These are phyloP conservation scores for Serinus canaria DNA, from an alignment of 2,113 vertebrate species.

Conservation along the genomic window DNA sequence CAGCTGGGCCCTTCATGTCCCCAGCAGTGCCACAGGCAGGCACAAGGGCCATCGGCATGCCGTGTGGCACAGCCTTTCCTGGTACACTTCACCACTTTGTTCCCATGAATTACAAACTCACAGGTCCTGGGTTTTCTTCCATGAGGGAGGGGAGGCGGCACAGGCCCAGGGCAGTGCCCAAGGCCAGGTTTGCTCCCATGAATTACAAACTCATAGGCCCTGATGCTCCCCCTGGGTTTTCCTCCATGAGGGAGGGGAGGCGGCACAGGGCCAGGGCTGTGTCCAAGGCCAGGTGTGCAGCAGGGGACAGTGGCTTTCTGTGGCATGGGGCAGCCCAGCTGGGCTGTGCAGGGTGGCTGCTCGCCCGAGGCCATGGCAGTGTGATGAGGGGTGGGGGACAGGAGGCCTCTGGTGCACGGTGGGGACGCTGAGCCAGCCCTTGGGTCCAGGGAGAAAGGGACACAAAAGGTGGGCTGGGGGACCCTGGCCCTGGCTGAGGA, in stretches of 20 bases:
- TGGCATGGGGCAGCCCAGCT: not conserved
- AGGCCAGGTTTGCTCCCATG: too few species aligned
- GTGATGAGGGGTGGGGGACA: rapidly evolving
- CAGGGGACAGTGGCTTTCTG: not conserved
- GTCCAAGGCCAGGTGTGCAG: not conserved
- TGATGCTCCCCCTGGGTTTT: too few species aligned
- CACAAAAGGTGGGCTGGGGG: rapidly evolving
- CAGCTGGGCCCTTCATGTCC: rapidly evolving
- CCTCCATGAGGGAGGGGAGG: too few species aligned
- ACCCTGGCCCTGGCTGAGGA: not conserved
- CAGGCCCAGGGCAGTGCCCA: not conserved
- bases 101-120: not conserved
- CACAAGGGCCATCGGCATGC: rapidly evolving
- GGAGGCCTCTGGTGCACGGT: rapidly evolving
- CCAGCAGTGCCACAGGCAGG: rapidly evolving
- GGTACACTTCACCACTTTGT: not conserved
- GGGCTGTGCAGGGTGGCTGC: not conserved
- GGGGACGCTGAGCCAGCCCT: not conserved
- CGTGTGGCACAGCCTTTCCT: not conserved
- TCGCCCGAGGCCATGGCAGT: rapidly evolving
- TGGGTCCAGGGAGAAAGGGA: not conserved
- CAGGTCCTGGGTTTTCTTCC: not conserved
- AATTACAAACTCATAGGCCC: too few species aligned
- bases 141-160: rapidly evolving
- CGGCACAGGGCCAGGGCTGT: too few species aligned